A percentile compares a stretch with the other conserved stretches of the same genome.
phyloP scores from a whole-genome alignment of 2,797 vertebrate species.

The Rachycentron canadum region DNA sequence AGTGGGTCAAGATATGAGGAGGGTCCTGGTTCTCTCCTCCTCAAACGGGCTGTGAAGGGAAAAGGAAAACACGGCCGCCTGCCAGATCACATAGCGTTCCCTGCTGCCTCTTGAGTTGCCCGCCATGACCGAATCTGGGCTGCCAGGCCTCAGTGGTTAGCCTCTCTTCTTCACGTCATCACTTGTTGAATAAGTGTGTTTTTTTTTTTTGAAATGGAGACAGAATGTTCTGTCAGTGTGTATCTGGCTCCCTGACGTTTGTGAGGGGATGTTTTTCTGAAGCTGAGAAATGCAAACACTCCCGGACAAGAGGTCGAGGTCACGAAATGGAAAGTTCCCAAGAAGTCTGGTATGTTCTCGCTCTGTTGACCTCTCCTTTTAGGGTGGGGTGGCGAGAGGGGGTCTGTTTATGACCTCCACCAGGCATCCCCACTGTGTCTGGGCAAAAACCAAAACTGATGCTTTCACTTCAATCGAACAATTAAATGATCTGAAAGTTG shows the following conservation, averaged over 20 bases:
- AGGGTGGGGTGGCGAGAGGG: slow-evolving; percentile 7
- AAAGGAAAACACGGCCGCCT: slow-evolving; percentile 48
- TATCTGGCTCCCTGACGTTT: slow-evolving; percentile 15
- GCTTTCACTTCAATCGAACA: too few relatives aligned
- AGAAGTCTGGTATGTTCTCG: slow-evolving; percentile 74
- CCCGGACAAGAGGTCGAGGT: slow-evolving; percentile 63
- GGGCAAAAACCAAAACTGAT: too few relatives aligned
- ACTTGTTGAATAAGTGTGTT: neutral
- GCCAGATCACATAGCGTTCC: slow-evolving; percentile 77
- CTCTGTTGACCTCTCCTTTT: slow-evolving; percentile 49
- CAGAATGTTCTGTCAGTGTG: slow-evolving; percentile 18
- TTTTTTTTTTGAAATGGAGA: slow-evolving; percentile 25
- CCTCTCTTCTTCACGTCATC: slow-evolving; percentile 19
- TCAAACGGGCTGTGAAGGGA: slow-evolving; percentile 45
- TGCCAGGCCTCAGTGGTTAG: slow-evolving; percentile 23
- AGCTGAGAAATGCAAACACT: slow-evolving; percentile 50
- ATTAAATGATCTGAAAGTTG: too few relatives aligned
- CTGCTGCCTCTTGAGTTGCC: neutral
- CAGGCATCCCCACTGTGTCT: too few relatives aligned
- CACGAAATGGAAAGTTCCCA: slow-evolving; percentile 80
- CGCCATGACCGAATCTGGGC: neutral
- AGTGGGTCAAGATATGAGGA: slow-evolving; percentile 57
- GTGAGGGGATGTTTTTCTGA: slow-evolving; percentile 10
- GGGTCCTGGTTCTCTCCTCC: slow-evolving; percentile 53
- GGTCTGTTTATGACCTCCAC: slow-evolving; percentile 35